phyloP scores from a whole-genome alignment of 2,797 vertebrate genomes.

The Intellagama lesueurii region DNA sequence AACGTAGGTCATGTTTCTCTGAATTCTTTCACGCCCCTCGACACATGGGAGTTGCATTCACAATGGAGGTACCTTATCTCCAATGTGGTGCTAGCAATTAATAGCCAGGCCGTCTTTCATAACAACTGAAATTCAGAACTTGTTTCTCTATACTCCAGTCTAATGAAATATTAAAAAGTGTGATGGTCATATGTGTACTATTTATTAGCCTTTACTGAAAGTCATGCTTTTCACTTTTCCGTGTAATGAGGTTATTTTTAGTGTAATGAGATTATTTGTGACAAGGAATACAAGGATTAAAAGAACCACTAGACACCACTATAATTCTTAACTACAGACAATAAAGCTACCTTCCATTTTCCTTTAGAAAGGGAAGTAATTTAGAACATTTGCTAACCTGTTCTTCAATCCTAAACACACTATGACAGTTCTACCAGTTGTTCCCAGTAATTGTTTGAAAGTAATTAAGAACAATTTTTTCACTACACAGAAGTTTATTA shows the following conservation, averaged over 20 bases:
- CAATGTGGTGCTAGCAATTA: background rate
- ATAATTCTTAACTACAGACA: background rate
- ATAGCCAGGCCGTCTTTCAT: too few relatives aligned
- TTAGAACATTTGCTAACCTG: background rate
- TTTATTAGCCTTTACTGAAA: background rate
- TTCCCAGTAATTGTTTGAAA: slow-evolving; percentile 41
- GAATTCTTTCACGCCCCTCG: background rate
- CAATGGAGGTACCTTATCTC: too few relatives aligned
- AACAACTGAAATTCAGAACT: background rate
- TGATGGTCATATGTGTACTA: background rate
- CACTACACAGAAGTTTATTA: slow-evolving; percentile 90
- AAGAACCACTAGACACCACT: slow-evolving; percentile 73
- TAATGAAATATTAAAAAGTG: background rate
- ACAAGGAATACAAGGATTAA: slow-evolving; percentile 10
- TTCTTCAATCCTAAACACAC: background rate
- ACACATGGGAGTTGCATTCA: background rate
- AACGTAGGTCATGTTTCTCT: background rate
- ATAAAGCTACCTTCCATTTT: background rate
- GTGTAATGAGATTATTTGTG: background rate
- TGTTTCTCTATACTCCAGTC: background rate
- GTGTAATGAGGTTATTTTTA: background rate
- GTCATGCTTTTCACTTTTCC: too few relatives aligned
- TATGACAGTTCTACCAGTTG: fast-evolving
- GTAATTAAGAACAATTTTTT: slow-evolving; percentile 58
- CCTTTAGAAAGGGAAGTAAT: fast-evolving